Base-by-base conservation (phyloP, 2,113 vertebrate genomes). In the Eulemur rufifrons region DNA sequence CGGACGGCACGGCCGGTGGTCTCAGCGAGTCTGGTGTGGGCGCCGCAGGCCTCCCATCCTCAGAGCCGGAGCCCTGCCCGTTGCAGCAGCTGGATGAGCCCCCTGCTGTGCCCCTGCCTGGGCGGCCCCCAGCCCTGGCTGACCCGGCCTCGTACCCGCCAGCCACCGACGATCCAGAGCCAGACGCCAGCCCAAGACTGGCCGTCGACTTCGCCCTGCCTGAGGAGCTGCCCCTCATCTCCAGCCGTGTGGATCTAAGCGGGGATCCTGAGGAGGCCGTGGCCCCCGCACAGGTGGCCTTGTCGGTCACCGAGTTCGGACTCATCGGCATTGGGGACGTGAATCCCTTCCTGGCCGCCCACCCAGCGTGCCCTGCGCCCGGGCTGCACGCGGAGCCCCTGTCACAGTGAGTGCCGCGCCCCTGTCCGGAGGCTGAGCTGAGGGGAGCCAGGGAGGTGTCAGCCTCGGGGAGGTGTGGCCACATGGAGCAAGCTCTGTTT, bases 301-400 rank as follows among this genome's bases (percentile, higher is more conserved):
- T 99, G 98, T 98, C 99, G 0, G 98, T 99, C 96, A 98, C 99
- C 0, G 99, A 99, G 96, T 99, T 99, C 76, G 99, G 99, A 97
- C 98, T 98, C 81, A 98, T 99, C 15, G 98, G 99, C 98, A 98
- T 99, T 0, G 98, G 98, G 95, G 98, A 99, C 18, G 98, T 99
- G 96, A 98, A 98, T 94, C 98, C 98, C 93, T 99, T 99, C 92
- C 98, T 99, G 98, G 98, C 98, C 63, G 91, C 99, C 42, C 98
- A 97, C 34, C 96, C 98, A 42, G 94, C 98, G 56, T 98, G 98
- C 87, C 97, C 98, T 1, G 97, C 98, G 2, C 97, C 98, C 0
- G 97, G 99, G 98, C 98, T 98, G 98, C 99, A 98, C 56, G 96
- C 98, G 6, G 98, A 97, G 97, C 98, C 99, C 66, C 97, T 99